phyloP scores from a whole-genome alignment of 2,113 vertebrate genomes.

The Nansenia antarctica region DNA sequence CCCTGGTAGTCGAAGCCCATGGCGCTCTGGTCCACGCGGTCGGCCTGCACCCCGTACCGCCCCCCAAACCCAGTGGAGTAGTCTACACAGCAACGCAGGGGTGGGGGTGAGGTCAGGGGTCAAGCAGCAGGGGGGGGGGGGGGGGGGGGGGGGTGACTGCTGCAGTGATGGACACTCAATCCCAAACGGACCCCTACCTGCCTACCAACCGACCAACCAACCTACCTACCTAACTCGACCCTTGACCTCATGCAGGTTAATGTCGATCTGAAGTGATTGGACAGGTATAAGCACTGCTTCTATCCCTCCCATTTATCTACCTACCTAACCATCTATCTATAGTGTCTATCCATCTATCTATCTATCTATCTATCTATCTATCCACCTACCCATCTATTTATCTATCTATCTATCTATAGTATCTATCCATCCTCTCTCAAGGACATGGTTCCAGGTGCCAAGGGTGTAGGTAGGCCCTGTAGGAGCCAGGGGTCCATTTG shows the following conservation, averaged over 20 bases:
- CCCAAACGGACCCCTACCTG: constrained; percentile 2
- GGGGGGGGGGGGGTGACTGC: constrained; percentile 2
- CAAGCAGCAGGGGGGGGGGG: constrained; percentile 42
- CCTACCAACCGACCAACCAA: too few species aligned
- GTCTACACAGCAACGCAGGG: constrained; percentile 65
- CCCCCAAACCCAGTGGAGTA: constrained; percentile 78
- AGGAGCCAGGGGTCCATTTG: background rate
- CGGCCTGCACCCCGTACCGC: constrained; percentile 73
- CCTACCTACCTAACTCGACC: too few species aligned
- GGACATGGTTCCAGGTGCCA: too few species aligned
- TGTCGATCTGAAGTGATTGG: too few species aligned
- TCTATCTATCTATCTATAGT: too few species aligned
- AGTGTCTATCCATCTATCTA: too few species aligned
- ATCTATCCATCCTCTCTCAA: background rate
- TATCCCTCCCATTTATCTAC: too few species aligned
- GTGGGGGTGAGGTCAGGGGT: constrained; percentile 25
- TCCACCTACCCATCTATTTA: background rate
- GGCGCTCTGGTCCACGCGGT: constrained; percentile 89
- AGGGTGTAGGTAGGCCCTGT: too few species aligned
- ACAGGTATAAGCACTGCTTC: background rate
- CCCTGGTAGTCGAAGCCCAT: constrained; percentile 94
- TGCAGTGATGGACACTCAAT: constrained; percentile 20
- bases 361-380: background rate
- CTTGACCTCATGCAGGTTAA: too few species aligned
- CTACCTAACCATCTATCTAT: background rate